Evolutionary conservation across 2,888 invertebrate genomes (phyloP), one percentile per base, ranked within the genome.

Genomic region (Fragum sueziense): DNA sequence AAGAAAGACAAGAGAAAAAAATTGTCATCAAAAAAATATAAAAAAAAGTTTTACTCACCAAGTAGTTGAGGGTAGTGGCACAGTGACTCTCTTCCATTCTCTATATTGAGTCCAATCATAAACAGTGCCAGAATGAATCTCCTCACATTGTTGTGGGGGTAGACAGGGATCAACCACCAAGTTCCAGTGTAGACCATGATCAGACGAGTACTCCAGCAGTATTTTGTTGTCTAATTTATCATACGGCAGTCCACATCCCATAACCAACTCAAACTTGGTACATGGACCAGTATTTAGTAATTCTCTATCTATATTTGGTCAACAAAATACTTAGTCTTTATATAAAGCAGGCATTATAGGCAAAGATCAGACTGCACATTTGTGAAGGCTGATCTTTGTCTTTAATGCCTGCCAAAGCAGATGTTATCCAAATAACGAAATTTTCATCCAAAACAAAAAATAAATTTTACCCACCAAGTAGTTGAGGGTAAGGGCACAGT

Each of bases 201-300:
- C 91, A 22, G 90, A 88, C 3, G 93, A 93, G 87, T 91, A 93
- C 86, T 93, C 93, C 62, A 93, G 88, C 68, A 90, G 87, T 11
- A 93, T 82, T 80, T 88, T 80, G 71, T 91, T 90, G 75, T 89
- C 87, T 14, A 85, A 73, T 51, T 78, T 80, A 54, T 88, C 85
- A 77, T 87, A 91, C 20, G 89, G 86, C 2, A 87, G 77, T 20
- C 89, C 91, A 85, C 93, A 93, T 25, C 93, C 93, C 90, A 93
- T 93, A 2, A 92, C 91, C 1, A 94, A 88, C 74, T 93, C 93
- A 88, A 93, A 93, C 87, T 94, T n/a, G n/a, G n/a, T n/a, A n/a
- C n/a, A n/a, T n/a, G n/a, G n/a, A n/a, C n/a, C n/a, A n/a, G n/a
- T n/a, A n/a, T n/a, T n/a, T n/a, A n/a, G n/a, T n/a, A n/a, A n/a